Conservation (phyloP, 2,888 invertebrate genomes). For the Netelia melanura region DNA sequence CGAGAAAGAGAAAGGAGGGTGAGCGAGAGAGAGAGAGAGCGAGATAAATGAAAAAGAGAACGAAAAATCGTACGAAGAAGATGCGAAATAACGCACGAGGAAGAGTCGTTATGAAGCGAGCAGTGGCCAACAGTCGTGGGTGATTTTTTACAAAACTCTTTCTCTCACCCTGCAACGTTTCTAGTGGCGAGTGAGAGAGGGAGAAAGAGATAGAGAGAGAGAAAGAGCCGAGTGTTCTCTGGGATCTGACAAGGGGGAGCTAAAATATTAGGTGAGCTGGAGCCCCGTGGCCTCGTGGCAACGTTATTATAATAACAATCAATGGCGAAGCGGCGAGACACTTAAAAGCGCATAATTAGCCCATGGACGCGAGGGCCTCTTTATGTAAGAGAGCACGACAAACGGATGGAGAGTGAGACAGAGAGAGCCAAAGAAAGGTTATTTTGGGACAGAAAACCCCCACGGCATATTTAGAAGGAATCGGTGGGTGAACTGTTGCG, state of each 20-base stretch:
- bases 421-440: conserved; percentile 5
- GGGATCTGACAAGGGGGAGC: conserved; percentile 63
- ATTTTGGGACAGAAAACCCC: conserved; percentile 54
- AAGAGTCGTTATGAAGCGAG: conserved; percentile 64
- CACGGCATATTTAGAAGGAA: conserved; percentile 61
- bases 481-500: conserved; percentile 51
- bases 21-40: background rate
- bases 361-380: conserved; percentile 37
- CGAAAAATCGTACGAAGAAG: conserved; percentile 60
- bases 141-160: conserved; percentile 59
- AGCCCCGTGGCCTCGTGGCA: conserved; percentile 73
- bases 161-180: conserved; percentile 51
- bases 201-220: background rate
- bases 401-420: conserved; percentile 9
- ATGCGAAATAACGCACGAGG: conserved; percentile 59
- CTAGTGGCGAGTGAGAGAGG: conserved; percentile 36
- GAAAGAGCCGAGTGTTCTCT: conserved; percentile 47
- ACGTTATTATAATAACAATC: conserved; percentile 78
- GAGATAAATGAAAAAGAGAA: conserved; percentile 44
- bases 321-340: conserved; percentile 70
- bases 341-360: conserved; percentile 71
- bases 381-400: conserved; percentile 58
- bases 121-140: conserved; percentile 60
- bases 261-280: conserved; percentile 76
- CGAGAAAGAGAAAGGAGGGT: conserved; percentile 22